Base-by-base conservation (phyloP, 2,113 vertebrate species). In the Daboia siamensis region DNA sequence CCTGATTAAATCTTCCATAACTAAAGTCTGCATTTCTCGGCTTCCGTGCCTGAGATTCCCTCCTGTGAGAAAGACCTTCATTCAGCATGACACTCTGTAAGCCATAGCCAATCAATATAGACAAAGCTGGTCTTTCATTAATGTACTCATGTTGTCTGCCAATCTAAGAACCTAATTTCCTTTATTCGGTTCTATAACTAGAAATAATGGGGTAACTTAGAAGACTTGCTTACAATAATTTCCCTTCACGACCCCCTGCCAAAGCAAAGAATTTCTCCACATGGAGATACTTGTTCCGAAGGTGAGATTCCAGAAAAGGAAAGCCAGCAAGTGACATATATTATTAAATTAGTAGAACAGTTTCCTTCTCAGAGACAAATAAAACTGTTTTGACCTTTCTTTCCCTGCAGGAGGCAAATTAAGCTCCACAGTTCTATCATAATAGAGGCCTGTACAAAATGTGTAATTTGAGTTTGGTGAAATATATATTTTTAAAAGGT, bases 341-440 rank as follows among this genome's bases (percentile, higher is more conserved):
- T 86, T 91, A 86, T 89, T 91, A 93, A 91, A 93, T 93, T 93
- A 92, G 57, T 23, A 85, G n/a, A 88, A 48, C 21, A 26, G 51
- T 91, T 86, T 96, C 95, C 57, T 5, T 87, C 56, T 55, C 64
- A 39, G 56, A 84, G 48, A 84, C 91, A 88, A 89, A 92, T 85
- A 93, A 96, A 94, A 90, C 84, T 88, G 15, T 59, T 89, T 26
- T 96, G 95, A 95, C 94, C 93, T 94, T 95, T 95, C 57, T 90
- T 93, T 93, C 93, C 44, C 90, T 5, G 0, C 86, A 54, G 95
- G 86, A 90, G 44, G 90, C 90, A 94, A 93, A 69, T 91, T 54
- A 94, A 96, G 86, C 1, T 2, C 56, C 87, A 90, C 91, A 94
- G 10, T 94, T 92, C 92, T 69, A 69, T 94, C 93, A 2, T 87